Conservation (phyloP, 2,113 vertebrate genomes). For the Azemiops feae region DNA sequence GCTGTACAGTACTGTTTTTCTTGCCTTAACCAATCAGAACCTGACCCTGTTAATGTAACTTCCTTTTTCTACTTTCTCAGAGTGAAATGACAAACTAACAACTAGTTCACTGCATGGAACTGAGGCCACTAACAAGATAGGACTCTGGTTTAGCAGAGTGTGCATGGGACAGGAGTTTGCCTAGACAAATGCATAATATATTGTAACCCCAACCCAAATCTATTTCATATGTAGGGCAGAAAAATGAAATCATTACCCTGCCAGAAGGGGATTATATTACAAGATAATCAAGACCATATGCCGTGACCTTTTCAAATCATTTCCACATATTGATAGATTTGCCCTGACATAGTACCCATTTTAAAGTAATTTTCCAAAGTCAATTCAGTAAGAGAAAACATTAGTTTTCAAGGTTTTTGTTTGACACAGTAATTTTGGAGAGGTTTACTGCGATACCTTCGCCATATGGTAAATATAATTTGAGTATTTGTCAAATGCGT, state of each 20-base stretch:
- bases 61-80: constrained; percentile 48
- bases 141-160: constrained; percentile 79
- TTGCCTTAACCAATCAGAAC: constrained; percentile 56
- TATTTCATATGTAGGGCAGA: neutral
- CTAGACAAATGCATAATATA: neutral
- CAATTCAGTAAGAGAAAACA: neutral
- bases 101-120: constrained; percentile 70
- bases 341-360: neutral
- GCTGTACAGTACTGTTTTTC: constrained; percentile 59
- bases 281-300: neutral
- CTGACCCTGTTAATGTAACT: constrained; percentile 33
- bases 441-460: neutral
- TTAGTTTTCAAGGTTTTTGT: neutral
- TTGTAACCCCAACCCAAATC: neutral
- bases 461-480: neutral
- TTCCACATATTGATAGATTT: neutral
- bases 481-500: neutral
- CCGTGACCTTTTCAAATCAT: neutral
- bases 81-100: constrained; percentile 56
- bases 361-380: neutral
- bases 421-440: neutral
- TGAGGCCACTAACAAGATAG: constrained; percentile 59
- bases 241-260: neutral
- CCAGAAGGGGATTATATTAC: neutral
- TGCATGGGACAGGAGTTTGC: constrained; percentile 48